phyloP scores from a whole-genome alignment of 2,888 invertebrate species.

The Drosophila paramelanica region DNA sequence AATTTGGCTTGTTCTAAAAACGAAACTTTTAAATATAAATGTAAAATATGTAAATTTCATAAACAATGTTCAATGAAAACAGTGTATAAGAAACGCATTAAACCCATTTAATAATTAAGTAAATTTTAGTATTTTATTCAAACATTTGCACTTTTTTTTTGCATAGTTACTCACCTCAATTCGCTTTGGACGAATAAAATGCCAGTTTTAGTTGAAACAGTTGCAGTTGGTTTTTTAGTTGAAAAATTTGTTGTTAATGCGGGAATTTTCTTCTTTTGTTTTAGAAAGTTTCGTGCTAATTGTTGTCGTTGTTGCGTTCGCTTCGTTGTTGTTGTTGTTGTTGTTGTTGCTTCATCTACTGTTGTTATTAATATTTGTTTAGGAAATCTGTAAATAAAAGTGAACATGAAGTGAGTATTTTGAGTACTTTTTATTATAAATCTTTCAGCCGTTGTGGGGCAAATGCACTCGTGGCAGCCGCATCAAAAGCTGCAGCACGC shows the following conservation, averaged over 20 bases:
- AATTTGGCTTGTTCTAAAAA: neutral
- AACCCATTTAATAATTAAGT: neutral
- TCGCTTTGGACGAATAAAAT: conserved; percentile 43
- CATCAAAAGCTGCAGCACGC: conserved; percentile 34
- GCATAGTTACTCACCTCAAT: conserved; percentile 56
- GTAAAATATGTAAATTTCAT: neutral
- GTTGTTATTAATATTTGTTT: conserved; percentile 56
- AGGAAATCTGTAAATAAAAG: conserved; percentile 71
- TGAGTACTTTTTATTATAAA: conserved; percentile 52
- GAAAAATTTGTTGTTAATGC: conserved; percentile 28
- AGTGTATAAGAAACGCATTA: neutral
- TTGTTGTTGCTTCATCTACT: conserved; percentile 39
- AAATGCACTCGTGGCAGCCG: conserved; percentile 29
- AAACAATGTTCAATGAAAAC: neutral
- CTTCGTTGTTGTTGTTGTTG: conserved; percentile 48
- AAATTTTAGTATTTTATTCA: neutral
- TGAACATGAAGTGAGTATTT: conserved; percentile 28
- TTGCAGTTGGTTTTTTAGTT: conserved; percentile 41
- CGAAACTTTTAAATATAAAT: neutral
- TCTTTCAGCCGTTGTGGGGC: conserved; percentile 39
- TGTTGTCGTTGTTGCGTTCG: conserved; percentile 57
- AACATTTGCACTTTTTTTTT: conserved; percentile 1
- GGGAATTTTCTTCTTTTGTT: conserved; percentile 21
- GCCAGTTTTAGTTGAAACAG: conserved; percentile 40
- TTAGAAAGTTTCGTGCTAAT: conserved; percentile 60